These are phyloP conservation scores for Sparus aurata DNA, from an alignment of 2,797 vertebrate species.

Conservation along the genomic window DNA sequence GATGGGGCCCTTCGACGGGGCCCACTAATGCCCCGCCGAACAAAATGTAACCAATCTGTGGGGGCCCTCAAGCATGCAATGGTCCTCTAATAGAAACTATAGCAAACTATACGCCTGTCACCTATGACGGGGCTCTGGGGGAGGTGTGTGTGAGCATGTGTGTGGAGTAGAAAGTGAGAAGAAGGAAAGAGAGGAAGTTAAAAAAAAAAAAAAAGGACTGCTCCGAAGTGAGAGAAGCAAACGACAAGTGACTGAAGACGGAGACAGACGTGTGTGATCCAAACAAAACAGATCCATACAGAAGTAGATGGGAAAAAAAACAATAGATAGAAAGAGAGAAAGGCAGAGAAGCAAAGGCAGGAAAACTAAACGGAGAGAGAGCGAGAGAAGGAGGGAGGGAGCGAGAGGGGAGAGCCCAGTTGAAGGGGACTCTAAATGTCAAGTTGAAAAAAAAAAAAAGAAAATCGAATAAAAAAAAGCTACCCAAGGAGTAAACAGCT, in stretches of 20 bases:
- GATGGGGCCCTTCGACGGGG: conserved; percentile 87
- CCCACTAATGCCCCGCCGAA: conserved; percentile 88
- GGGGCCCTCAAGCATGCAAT: conserved; percentile 90
- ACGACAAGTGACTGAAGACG: background rate
- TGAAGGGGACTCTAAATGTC: conserved; percentile 74
- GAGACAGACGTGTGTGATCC: background rate
- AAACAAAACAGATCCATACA: conserved; percentile 25
- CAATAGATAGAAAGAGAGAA: background rate
- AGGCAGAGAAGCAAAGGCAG: conserved; percentile 22
- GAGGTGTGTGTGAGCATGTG: conserved; percentile 37
- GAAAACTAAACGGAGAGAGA: conserved; percentile 1
- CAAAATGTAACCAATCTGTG: conserved; percentile 92
- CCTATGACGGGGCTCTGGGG: conserved; percentile 54
- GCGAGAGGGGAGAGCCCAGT: conserved; percentile 5
- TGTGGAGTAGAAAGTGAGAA: conserved; percentile 32
- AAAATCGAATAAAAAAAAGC: conserved; percentile 55
- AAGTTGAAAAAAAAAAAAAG: conserved; percentile 63
- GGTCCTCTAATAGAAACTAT: conserved; percentile 89
- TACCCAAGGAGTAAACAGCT: conserved; percentile 71
- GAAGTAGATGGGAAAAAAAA: background rate
- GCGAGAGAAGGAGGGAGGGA: background rate
- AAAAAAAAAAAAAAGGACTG: conserved; percentile 73
- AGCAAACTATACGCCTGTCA: conserved; percentile 88
- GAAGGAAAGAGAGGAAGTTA: conserved; percentile 43
- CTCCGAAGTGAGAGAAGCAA: conserved; percentile 70